Evolutionary conservation across 64 coral and sea anemone genomes (phyloP), one percentile per base, ranked within the genome.

Genomic region (Cladopsammia gracilis): DNA sequence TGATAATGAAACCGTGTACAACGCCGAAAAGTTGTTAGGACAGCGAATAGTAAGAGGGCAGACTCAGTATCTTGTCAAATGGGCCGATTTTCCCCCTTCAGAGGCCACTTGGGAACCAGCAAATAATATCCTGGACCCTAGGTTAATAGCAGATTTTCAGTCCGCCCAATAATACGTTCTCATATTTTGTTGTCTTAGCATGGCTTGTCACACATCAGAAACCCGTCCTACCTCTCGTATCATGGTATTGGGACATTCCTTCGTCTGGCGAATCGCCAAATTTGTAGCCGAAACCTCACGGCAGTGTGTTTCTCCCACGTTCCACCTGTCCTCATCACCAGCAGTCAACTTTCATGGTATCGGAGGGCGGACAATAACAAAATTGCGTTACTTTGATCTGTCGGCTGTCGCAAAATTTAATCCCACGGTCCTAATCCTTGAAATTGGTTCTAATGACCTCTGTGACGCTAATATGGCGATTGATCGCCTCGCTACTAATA

Each of bases 41-140:
- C 25, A 65, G 20, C 22, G 61, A 1, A 44, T 14, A 34, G 5
- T 45, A 43, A 62, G 42, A 13, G 83, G 83, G 8, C 2, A 19
- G 12, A 22, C 20, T 7, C 10, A 86, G 14, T 86, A 70, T 48
- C 22, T 3, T 43, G 62, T 86, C 19, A 45, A 68, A 70, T 86
- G 83, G 83, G 61, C 22, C 6, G 61, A 20, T 49, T 86, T 47
- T 1, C 78, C 78, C 57, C 15, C 10, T 0, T 16, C 54, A 19
- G 12, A 83, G 1, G 73, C 71, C 15, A 66, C 81, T 0, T 86
- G 81, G 90, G 82, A 92, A 34, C 90, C 82, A 12, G 43, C 51
- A 4, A 65, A 43, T 10, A 92, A 86, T 10, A 86, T 92, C 8
- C 26, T 92, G 65, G 71, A 86, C 18, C 71, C 25, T 4, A 74